Base-by-base conservation (phyloP, 53 echinoderm and acorn worm species). In the Patiria pectinifera region DNA sequence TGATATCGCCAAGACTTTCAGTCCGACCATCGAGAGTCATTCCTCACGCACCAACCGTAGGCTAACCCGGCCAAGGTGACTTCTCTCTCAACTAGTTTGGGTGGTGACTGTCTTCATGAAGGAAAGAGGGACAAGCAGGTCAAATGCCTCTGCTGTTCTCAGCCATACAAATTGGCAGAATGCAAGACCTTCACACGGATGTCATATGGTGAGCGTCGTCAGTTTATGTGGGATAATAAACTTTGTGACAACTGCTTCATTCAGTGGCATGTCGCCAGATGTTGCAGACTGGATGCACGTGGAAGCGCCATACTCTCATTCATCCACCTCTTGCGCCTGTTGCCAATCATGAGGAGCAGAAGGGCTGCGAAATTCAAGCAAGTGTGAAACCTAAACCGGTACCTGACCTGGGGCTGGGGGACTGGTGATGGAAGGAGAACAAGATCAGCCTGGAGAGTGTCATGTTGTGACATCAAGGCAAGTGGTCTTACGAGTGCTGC, bases 181-280 rank as follows among this genome's bases (percentile, higher is more conserved):
- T 35, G 35, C 35, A 35, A 35, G 48, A 19, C 47, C 10, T 83
- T 83, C 24, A 15, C 21, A 60, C 85, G 70, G 21, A 53, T 6
- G 48, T 87, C 87, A 12, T 92, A 87, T 76, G 87, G 87, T 9
- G 95, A 95, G 3, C 87, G 93, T 21, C 72, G 59, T 3, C 83
- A 87, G 53, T 45, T 94, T 45, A 63, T 87, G 3, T 75, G 83
- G 35, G 25, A 83, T 25, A 87, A 80, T 59, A 89, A 90, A 89
- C 18, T 95, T n/a, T 95, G 93, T 35, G 93, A 93, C 69, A 95
- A 93, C 76, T 93, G 93, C 49, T 93, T 95, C 23, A 24, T 59
- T 59, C 91, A 66, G 35, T 82, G 85, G 80, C 95, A 0, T 35
- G 35, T 35, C 35, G 35, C 35, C 35, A 35, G 35, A 35, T 1